A percentile compares a stretch with the other conserved stretches of the same genome.
phyloP scores from a whole-genome alignment of 2,113 vertebrate species.

The Natator depressus region DNA sequence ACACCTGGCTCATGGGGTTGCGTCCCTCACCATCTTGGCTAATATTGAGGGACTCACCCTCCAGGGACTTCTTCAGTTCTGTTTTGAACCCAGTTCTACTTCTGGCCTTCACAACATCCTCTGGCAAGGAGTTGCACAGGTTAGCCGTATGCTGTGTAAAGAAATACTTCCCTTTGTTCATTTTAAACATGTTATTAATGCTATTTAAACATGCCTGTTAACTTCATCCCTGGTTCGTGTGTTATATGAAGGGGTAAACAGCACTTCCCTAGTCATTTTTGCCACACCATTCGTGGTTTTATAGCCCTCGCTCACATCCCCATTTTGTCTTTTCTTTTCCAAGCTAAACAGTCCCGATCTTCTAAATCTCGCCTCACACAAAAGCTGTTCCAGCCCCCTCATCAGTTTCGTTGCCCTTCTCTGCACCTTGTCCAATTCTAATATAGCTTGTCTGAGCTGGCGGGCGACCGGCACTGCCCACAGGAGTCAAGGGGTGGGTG shows the following conservation, averaged over 20 bases:
- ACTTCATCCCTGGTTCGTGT: background rate
- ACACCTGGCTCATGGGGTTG: background rate
- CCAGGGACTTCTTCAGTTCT: background rate
- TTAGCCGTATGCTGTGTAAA: rapidly evolving
- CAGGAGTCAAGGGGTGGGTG: no score
- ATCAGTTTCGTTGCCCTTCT: background rate
- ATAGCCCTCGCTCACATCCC: background rate
- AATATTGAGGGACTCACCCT: no score
- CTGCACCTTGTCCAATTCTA: background rate
- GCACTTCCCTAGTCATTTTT: background rate
- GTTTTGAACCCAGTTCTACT: background rate
- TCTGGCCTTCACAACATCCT: background rate
- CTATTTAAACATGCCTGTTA: background rate
- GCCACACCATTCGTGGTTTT: no score
- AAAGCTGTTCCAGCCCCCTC: background rate
- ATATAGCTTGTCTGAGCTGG: background rate
- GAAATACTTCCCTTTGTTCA: background rate
- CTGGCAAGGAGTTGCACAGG: background rate
- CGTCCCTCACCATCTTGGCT: background rate
- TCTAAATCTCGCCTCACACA: no score
- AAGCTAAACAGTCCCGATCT: no score
- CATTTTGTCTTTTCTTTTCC: background rate
- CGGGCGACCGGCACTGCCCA: no score
- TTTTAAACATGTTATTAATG: no score
- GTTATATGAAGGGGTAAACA: background rate